Evolutionary conservation across 2,888 invertebrate genomes (phyloP), one percentile per base, ranked within the genome.

Genomic region (Cheilosia scutellata): DNA sequence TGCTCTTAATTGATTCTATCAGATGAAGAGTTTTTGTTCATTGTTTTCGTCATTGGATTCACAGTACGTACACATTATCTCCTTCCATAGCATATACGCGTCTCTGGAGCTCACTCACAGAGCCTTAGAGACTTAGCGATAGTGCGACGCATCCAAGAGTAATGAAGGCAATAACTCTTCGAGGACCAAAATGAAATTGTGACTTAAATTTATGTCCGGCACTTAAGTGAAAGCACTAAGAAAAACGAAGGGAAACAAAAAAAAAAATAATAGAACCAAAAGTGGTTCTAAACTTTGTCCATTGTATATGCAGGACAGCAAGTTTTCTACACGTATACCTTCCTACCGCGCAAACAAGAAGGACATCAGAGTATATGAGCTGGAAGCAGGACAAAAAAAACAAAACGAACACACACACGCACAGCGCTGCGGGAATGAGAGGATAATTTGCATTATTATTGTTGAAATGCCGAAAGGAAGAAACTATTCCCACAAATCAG

Each of bases 401-500:
- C n/a, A 29, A 55, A 11, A 70, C 1, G 27, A 49, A 70, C 33
- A 11, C 55, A 51, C 37, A 66, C 65, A 31, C 51, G 62, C 53
- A 27, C 7, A 55, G 9, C 55, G 31, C 49, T 70, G 25, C 47
- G 29, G 27, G 37, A 16, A 55, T 75, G 47, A 71, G 66, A 72
- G 76, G 49, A 82, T 86, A 77, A 86, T 86, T 86, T 86, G 86
- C 86, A 86, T 82, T 82, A 66, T 82, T 80, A 86, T 80, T 82
- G 86, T 72, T 82, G 76, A 82, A 75, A 82, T 77, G 86, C 82
- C 86, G 72, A 76, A 86, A 86, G 86, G 86, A 62, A 77, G 82
- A 82, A 86, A 86, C 82, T 86, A 80, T 86, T 86, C 82, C 86
- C 66, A 86, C 86, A 86, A 86, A 86, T 86, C 86, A 86, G 40